Conservation (phyloP, 2,797 vertebrate species). For the Lagocephalus sceleratus region DNA sequence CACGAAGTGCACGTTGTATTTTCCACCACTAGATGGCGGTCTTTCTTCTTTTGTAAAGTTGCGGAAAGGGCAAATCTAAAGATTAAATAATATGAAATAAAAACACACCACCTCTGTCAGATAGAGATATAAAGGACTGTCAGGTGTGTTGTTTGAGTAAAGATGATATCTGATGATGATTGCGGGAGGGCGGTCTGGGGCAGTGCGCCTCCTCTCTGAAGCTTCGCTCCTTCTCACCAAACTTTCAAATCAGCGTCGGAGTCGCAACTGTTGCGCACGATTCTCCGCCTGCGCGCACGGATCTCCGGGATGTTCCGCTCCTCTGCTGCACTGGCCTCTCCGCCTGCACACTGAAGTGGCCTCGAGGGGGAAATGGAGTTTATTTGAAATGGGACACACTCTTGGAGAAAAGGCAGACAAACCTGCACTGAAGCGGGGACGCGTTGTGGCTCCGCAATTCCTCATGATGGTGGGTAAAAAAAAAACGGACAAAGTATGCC, state of each 20-base stretch:
- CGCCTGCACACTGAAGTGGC: slow-evolving; percentile 10
- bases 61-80: background rate
- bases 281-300: slow-evolving; percentile 26
- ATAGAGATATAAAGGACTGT: too few species aligned
- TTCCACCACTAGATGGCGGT: slow-evolving; percentile 48
- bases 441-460: slow-evolving; percentile 29
- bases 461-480: slow-evolving; percentile 48
- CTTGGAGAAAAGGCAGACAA: slow-evolving; percentile 37
- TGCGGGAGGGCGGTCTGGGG: background rate
- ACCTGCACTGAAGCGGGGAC: slow-evolving; percentile 38
- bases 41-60: slow-evolving; percentile 2
- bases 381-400: slow-evolving; percentile 30
- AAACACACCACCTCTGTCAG: background rate
- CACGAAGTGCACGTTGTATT: background rate
- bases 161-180: background rate
- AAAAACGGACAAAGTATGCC: background rate
- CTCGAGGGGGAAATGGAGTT: slow-evolving; percentile 46
- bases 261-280: slow-evolving; percentile 25
- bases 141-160: background rate
- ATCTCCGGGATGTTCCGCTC: slow-evolving; percentile 4
- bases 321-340: background rate
- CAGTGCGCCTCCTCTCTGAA: slow-evolving; percentile 26
- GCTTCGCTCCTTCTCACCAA: slow-evolving; percentile 40
- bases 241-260: slow-evolving; percentile 36
- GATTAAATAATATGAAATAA: background rate